These are phyloP conservation scores for Rattus rattus DNA, from an alignment of 2,113 vertebrate species.

Conservation along the genomic window DNA sequence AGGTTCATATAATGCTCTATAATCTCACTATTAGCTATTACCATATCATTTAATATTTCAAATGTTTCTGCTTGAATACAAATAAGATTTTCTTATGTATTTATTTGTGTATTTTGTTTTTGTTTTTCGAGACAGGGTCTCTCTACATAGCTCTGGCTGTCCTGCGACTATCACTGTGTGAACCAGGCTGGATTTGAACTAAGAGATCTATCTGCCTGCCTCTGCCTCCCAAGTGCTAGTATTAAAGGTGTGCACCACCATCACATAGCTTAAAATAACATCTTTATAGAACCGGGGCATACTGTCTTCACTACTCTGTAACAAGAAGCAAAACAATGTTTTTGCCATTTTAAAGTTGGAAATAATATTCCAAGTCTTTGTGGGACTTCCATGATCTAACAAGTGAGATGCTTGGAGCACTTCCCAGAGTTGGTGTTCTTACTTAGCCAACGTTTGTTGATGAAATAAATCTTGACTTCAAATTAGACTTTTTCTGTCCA, in stretches of 20 bases:
- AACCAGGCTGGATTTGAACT: neutral
- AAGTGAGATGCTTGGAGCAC: neutral
- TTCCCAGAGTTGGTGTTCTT: neutral
- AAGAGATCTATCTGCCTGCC: neutral
- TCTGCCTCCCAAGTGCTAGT: neutral
- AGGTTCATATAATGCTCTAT: neutral
- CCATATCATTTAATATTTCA: neutral
- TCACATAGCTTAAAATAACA: neutral
- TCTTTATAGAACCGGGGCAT: neutral
- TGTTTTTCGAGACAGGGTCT: neutral
- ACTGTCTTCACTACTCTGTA: neutral
- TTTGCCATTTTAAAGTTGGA: neutral
- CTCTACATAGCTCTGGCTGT: neutral
- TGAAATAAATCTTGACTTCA: neutral
- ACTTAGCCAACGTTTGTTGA: neutral
- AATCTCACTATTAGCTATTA: neutral
- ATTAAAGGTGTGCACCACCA: neutral
- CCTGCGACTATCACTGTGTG: neutral
- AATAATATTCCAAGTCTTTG: neutral
- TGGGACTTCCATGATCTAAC: neutral
- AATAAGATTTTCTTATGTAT: neutral
- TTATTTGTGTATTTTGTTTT: neutral
- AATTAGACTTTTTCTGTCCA: neutral
- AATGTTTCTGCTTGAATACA: neutral
- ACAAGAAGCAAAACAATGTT: neutral